Base-by-base conservation (phyloP, 2,797 vertebrate genomes). In the Synaphobranchus kaupii region DNA sequence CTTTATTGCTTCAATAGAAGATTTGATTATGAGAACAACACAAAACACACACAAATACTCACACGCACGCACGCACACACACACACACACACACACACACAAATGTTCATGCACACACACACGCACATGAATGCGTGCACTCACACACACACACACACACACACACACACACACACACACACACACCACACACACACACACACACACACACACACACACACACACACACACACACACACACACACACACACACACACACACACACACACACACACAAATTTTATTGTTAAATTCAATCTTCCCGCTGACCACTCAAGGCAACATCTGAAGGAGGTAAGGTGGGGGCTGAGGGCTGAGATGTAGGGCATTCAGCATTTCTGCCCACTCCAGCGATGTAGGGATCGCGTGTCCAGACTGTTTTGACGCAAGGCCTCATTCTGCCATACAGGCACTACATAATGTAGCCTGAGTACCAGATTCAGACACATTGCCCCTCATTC, bases 1-100 rank as follows among this genome's bases (percentile, higher is more conserved):
- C 25, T 85, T 85, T 82, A 85, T 85, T 82, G 73, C 84, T 60
- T 81, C 34, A 28, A 85, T 15, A 28, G 76, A 47, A 20, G 15
- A 84, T 39, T 82, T 15, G 58, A 85, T 66, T 25, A 60, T 76
- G 50, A 20, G n/a, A 47, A 31, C 52, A 85, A 52, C 12, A 63
- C 25, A 50, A 71, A 47, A 39, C 15, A 50, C 15, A 22, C 80
- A 82, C 86, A 47, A 9, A 17, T 4, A 56, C 73, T 6, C 31
- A 76, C 3, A 20, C 15, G 22, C 10, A 22, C 44, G 34, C 60
- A 25, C 60, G 2, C 12, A 63, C 60, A 58, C 31, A 60, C 54
- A 78, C 85, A 54, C 25, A n/a, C 60, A 52, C 58, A n/a, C 60
- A n/a, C 3, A 20, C 15, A 34, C 31, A 9, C 52, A 54, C 10